phyloP scores from a whole-genome alignment of 2,113 vertebrate genomes.

The Anarhynchus alexandrinus region DNA sequence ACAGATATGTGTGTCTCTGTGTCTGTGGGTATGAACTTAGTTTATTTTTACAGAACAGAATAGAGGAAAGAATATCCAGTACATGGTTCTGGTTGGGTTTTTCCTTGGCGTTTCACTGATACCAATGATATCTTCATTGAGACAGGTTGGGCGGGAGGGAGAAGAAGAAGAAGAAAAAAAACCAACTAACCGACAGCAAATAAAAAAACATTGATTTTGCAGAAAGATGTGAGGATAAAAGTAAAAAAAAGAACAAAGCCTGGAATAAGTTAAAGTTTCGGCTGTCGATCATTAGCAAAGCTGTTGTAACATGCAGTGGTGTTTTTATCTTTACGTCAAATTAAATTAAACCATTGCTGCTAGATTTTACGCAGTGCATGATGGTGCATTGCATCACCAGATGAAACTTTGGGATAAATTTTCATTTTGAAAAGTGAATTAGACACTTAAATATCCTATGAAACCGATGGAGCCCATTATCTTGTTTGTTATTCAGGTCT shows the following conservation, averaged over 20 bases:
- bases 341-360: not conserved
- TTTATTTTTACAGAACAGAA: not conserved
- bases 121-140: not conserved
- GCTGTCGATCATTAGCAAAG: not conserved
- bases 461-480: conserved; percentile 22
- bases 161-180: not conserved
- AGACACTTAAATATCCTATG: not conserved
- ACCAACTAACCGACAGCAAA: not conserved
- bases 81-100: not conserved
- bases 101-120: not conserved
- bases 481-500: conserved; percentile 39
- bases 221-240: not conserved
- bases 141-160: not conserved
- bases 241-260: not conserved
- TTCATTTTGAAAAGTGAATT: conserved; percentile 4
- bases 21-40: not conserved
- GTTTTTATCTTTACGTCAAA: conserved; percentile 21
- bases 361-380: not conserved
- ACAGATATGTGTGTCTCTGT: accelerated
- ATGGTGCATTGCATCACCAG: not conserved
- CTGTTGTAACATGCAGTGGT: not conserved
- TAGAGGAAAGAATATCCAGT: not conserved
- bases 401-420: conserved; percentile 10
- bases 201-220: not conserved
- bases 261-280: not conserved